These are phyloP conservation scores for Pararge aegeria DNA, from an alignment of 1,140 invertebrate genomes.

Conservation along the genomic window DNA sequence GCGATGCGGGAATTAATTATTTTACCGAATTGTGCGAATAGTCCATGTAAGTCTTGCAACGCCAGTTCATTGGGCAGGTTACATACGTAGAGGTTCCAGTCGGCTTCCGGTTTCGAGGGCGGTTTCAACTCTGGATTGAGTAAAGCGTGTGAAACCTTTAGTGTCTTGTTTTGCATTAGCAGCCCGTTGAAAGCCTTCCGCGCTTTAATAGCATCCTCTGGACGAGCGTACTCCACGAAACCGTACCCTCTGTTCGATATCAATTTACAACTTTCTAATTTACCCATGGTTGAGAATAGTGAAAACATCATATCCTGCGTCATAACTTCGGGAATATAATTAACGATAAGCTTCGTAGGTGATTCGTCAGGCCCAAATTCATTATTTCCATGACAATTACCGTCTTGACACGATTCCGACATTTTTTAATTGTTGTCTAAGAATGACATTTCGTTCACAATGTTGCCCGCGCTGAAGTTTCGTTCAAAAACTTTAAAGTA, in stretches of 20 bases:
- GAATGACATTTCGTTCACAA: constrained; percentile 71
- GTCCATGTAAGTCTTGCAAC: constrained; percentile 77
- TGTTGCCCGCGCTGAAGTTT: constrained; percentile 45
- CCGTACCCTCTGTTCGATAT: constrained; percentile 80
- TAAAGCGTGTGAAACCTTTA: constrained; percentile 78
- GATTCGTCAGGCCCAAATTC: constrained; percentile 78
- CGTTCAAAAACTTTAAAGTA: constrained; percentile 48
- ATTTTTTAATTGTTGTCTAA: constrained; percentile 80
- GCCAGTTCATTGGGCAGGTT: constrained; percentile 79
- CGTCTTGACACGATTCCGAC: constrained; percentile 80
- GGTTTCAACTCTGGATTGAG: constrained; percentile 77
- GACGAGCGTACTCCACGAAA: constrained; percentile 77
- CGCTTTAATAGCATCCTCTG: constrained; percentile 77
- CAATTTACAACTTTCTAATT: constrained; percentile 81
- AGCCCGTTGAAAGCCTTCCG: constrained; percentile 77
- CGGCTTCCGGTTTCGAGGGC: constrained; percentile 76
- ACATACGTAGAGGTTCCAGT: constrained; percentile 80
- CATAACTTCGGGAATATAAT: constrained; percentile 81
- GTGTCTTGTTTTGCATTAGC: constrained; percentile 78
- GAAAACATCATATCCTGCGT: constrained; percentile 80
- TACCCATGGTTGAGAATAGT: constrained; percentile 79
- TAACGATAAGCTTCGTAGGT: constrained; percentile 80
- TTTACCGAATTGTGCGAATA: constrained; percentile 79
- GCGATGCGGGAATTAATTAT: constrained; percentile 79
- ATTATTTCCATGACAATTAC: constrained; percentile 80